phyloP scores from a whole-genome alignment of 2,113 vertebrate species.

The Falco punctatus region DNA sequence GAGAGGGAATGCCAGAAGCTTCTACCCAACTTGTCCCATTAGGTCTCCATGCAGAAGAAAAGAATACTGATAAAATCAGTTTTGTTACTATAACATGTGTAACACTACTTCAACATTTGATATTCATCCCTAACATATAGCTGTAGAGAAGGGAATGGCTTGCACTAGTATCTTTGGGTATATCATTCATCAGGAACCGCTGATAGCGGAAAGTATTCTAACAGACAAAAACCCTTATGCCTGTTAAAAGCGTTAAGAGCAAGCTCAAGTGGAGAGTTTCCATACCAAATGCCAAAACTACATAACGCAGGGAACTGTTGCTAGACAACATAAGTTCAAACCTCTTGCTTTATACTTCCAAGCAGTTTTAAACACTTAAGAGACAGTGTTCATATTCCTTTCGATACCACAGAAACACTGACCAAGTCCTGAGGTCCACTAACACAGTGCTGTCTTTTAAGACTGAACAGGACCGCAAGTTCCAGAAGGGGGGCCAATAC shows the following conservation, averaged over 20 bases:
- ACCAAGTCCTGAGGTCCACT: neutral
- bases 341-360: neutral
- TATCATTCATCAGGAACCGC: neutral
- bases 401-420: neutral
- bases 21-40: neutral
- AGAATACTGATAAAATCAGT: neutral
- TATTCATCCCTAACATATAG: neutral
- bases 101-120: neutral
- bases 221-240: neutral
- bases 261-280: constrained; percentile 36
- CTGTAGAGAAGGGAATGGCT: neutral
- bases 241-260: constrained; percentile 37
- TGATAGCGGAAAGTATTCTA: constrained; percentile 2
- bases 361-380: neutral
- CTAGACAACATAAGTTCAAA: constrained; percentile 48
- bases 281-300: constrained; percentile 42
- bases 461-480: neutral
- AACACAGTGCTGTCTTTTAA: neutral
- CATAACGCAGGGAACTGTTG: constrained; percentile 19
- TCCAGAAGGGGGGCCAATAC: neutral
- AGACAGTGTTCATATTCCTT: neutral
- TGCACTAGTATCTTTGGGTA: neutral
- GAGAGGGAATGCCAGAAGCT: neutral
- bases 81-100: neutral
- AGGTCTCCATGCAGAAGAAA: neutral